Percentiles rank a stretch among this genome's conserved stretches.
Conservation (phyloP, 2,113 vertebrate genomes). For the Pelusios castaneus region DNA sequence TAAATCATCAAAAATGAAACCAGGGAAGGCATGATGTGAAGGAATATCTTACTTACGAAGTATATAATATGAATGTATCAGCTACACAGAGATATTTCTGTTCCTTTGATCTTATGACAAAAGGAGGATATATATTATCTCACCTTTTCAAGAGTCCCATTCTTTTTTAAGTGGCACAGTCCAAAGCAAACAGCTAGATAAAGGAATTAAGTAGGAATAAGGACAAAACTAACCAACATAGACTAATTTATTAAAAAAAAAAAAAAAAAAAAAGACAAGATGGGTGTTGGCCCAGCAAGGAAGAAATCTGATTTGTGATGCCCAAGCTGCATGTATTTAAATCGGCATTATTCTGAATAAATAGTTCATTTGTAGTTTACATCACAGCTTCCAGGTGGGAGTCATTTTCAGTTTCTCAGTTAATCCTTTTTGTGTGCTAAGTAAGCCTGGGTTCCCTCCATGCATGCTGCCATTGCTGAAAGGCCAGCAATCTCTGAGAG, state of each 20-base stretch:
- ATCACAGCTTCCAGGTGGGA: background rate
- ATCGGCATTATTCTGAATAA: background rate
- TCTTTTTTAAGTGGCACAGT: background rate
- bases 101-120: background rate
- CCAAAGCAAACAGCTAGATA: background rate
- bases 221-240: background rate
- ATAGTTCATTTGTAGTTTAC: background rate
- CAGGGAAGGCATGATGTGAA: accelerated
- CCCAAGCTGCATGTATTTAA: background rate
- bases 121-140: background rate
- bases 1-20: accelerated
- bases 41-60: background rate
- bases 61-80: background rate
- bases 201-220: background rate
- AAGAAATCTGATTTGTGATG: background rate
- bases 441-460: background rate
- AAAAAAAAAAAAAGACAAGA: background rate
- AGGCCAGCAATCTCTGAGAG: background rate
- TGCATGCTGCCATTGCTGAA: background rate
- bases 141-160: background rate
- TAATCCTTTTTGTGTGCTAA: background rate
- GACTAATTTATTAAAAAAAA: background rate
- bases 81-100: background rate
- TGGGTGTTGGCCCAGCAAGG: background rate
- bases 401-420: background rate